Evolutionary conservation across 2,888 invertebrate genomes (phyloP), one percentile per base, ranked within the genome.

Genomic region (Caenorhabditis angaria): DNA sequence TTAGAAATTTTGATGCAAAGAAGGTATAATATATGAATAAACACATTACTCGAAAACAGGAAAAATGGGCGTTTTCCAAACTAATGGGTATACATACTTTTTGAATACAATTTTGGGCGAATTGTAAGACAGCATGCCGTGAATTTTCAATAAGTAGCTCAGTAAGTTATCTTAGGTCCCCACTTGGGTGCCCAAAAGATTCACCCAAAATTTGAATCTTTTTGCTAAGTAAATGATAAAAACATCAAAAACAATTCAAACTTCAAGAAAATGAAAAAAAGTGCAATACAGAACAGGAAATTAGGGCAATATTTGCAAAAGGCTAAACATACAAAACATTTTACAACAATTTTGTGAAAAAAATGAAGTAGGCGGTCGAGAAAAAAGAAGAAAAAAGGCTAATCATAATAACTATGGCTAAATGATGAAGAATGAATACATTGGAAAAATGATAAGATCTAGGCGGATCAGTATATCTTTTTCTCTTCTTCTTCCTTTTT

Each of bases 301-400:
- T 41, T 41, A 41, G 18, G 41, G 41, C 41, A 41, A 41, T 41
- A 41, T 41, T 41, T 41, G 14, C 41, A 41, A 41, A 41, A 41
- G 18, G 41, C 41, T 41, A 41, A 41, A 18, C 41, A 41, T 41
- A 41, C 41, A 41, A 12, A 14, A 41, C 10, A 41, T 5, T 18
- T 41, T 41, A 41, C 10, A 41, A 32, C 6, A 41, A 41, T 18
- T 41, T 18, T 41, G 10, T 41, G 41, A 41, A 41, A 41, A 41
- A 41, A 18, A n/a, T n/a, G n/a, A 18, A 41, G 41, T 41, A 41
- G 41, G 41, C 18, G 41, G 41, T 41, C 41, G 41, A 41, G 41
- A 41, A 41, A 41, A 41, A 41, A 32, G 32, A 32, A 32, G 10
- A 32, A 12, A 18, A 41, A 41, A 41, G 18, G 41, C 41, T 41